Evolutionary conservation across 2,888 invertebrate species (phyloP).

Genomic region (Neoascia interrupta): DNA sequence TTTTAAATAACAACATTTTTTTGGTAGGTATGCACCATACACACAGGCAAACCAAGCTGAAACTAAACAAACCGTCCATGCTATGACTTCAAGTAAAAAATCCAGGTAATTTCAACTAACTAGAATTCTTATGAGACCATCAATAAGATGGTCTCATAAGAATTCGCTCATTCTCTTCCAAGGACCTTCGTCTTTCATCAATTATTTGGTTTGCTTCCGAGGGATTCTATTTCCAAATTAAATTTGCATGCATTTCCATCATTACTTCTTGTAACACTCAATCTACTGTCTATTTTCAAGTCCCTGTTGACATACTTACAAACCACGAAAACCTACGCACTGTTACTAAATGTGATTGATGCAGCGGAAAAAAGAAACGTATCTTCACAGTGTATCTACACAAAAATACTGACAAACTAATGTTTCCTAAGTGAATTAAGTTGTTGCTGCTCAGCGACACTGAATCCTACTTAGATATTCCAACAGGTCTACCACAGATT

Average conservation of each 20-base stretch:
- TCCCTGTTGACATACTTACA: conserved; percentile 23
- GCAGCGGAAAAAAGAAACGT: conserved; percentile 12
- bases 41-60: too few species aligned
- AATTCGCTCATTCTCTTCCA: too few species aligned
- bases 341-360: conserved; percentile 60
- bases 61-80: too few species aligned
- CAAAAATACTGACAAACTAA: conserved; percentile 52
- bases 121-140: too few species aligned
- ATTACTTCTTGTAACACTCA: background rate
- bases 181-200: too few species aligned
- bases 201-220: too few species aligned
- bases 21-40: too few species aligned
- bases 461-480: conserved; percentile 68
- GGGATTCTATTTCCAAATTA: conserved; percentile 22
- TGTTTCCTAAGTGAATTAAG: conserved; percentile 69
- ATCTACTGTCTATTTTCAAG: background rate
- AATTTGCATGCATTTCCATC: conserved; percentile 36
- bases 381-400: background rate
- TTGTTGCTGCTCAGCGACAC: conserved; percentile 60
- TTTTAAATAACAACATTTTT: too few species aligned
- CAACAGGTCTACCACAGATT: conserved; percentile 63
- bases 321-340: conserved; percentile 20
- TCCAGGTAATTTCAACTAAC: too few species aligned
- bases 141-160: too few species aligned
- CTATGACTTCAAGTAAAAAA: too few species aligned